Evolutionary conservation across 2,888 invertebrate genomes (phyloP).

Genomic region (Lepidochrysops patricia): DNA sequence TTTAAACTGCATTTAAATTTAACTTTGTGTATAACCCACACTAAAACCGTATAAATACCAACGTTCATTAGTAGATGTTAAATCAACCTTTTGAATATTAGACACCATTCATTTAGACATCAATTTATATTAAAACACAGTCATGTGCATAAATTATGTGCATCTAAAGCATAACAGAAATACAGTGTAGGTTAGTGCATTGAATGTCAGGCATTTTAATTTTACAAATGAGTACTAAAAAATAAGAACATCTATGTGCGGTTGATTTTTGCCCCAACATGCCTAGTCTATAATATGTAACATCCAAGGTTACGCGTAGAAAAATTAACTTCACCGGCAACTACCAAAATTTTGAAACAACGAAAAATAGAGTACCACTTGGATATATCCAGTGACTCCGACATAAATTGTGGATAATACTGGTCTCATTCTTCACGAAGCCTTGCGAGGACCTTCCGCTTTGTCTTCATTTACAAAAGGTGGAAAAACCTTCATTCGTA

Average conservation of each 20-base stretch:
- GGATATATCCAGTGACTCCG: background rate
- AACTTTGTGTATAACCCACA: background rate
- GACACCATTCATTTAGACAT: background rate
- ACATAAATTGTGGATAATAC: slow-evolving; percentile 5
- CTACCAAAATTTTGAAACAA: background rate
- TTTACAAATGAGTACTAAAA: no score
- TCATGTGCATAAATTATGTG: no score
- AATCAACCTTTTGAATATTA: background rate
- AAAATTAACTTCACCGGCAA: no score
- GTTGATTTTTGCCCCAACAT: no score
- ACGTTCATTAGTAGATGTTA: background rate
- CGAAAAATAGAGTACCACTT: background rate
- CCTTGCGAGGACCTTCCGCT: slow-evolving; percentile 1
- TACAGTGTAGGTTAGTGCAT: no score
- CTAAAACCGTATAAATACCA: background rate
- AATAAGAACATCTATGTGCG: no score
- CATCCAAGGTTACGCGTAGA: no score
- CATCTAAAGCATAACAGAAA: no score
- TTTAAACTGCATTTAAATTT: slow-evolving; percentile 1
- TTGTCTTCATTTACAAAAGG: slow-evolving; percentile 13
- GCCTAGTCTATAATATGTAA: no score
- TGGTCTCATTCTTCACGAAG: slow-evolving; percentile 3
- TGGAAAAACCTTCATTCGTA: slow-evolving; percentile 6
- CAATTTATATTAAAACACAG: no score
- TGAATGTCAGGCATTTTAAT: no score